Conservation (phyloP, 2,797 vertebrate genomes). For the Poeciliopsis turneri region DNA sequence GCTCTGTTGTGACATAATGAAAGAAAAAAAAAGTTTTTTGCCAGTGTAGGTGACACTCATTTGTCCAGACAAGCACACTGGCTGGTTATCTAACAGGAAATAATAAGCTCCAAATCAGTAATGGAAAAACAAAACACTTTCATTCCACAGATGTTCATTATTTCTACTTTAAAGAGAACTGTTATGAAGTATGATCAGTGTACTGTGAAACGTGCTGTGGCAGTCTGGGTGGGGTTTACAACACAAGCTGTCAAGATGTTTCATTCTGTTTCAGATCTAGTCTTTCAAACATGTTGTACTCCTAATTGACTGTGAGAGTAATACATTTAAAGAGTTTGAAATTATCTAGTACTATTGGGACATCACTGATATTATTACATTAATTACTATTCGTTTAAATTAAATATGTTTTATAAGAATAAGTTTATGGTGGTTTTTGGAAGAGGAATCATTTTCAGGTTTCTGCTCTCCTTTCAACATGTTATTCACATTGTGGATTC, state of each 20-base stretch:
- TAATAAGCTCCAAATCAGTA: slow-evolving; percentile 19
- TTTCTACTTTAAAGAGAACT: slow-evolving; percentile 19
- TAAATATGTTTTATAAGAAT: not conserved
- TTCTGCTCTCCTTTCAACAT: not conserved
- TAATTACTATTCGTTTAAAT: not conserved
- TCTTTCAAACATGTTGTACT: not conserved
- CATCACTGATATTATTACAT: not conserved
- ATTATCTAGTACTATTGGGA: not conserved
- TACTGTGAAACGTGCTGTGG: not conserved
- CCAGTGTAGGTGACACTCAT: slow-evolving; percentile 31
- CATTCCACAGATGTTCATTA: slow-evolving; percentile 11
- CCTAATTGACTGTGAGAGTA: not conserved
- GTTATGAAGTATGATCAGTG: not conserved
- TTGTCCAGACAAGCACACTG: slow-evolving; percentile 18
- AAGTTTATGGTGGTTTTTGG: not conserved
- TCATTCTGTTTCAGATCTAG: not conserved
- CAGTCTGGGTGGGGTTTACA: slow-evolving; percentile 2
- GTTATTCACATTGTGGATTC: not conserved
- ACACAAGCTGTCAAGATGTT: not conserved
- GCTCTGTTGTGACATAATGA: slow-evolving; percentile 21
- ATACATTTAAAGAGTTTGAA: not conserved
- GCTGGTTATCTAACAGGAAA: slow-evolving; percentile 26
- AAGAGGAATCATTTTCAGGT: not conserved
- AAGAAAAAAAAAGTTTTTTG: slow-evolving; percentile 10
- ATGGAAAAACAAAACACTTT: slow-evolving; percentile 18